Percentiles rank a stretch among this genome's conserved stretches.
Evolutionary conservation across 2,113 vertebrate genomes (phyloP).

Genomic region (Clupea harengus): DNA sequence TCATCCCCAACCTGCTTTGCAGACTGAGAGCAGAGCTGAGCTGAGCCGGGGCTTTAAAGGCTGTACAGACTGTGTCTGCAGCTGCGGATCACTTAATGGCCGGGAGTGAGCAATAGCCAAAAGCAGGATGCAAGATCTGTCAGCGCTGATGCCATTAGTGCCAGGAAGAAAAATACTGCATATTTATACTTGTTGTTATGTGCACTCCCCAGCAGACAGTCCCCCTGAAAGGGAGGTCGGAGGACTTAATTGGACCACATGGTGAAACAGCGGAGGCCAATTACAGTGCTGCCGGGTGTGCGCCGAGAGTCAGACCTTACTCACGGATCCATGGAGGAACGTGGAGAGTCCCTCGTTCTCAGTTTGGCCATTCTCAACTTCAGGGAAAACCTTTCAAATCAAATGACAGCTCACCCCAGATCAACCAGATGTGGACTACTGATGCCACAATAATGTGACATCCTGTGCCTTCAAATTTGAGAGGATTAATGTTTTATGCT

Average conservation of each 20-base stretch:
- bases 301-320: neutral
- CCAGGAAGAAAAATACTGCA: neutral
- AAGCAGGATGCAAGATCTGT: slow-evolving; percentile 13
- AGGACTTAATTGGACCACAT: slow-evolving; percentile 18
- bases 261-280: slow-evolving; percentile 20
- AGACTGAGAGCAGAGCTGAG: neutral
- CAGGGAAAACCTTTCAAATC: neutral
- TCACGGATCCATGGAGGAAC: neutral
- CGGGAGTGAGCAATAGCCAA: slow-evolving; percentile 11
- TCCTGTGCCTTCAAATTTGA: neutral
- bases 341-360: neutral
- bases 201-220: slow-evolving; percentile 1
- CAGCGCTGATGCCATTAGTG: neutral
- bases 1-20: neutral
- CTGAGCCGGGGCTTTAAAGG: neutral
- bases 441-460: neutral
- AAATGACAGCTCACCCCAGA: neutral
- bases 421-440: neutral
- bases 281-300: slow-evolving; percentile 7
- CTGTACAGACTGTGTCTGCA: too few species aligned
- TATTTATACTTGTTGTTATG: slow-evolving; percentile 5
- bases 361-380: neutral
- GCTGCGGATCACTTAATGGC: neutral
- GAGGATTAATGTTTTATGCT: neutral
- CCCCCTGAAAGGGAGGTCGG: neutral